Base-by-base conservation (phyloP, 2,797 vertebrate species). In the Cheirogaleus major region DNA sequence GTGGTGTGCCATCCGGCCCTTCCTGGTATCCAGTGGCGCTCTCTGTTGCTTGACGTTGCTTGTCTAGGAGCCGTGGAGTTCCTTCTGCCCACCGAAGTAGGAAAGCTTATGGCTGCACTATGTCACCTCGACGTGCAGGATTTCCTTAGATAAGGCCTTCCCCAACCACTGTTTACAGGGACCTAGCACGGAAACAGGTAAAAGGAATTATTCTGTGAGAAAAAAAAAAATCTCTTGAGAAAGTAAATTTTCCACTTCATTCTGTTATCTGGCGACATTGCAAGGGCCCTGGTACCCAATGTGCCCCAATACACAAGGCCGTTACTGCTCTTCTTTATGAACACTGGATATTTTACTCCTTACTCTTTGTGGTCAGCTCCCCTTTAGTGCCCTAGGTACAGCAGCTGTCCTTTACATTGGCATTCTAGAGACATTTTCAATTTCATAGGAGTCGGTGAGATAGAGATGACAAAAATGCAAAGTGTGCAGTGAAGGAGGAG, bases 101-200 rank as follows among this genome's bases (percentile, higher is more conserved):
- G 35, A 35, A 35, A 70, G 76, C 13, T 41, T 17, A 12, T 15
- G 38, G n/a, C 38, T 48, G 3, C 1, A n/a, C 20, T 25, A 0
- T 41, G 22, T 45, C 75, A 20, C 25, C 32, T 35, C 38, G 59
- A 67, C 61, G 5, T 48, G 23, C 1, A 23, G 22, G 41, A 57
- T 80, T 63, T 78, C 83, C 93, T 73, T 87, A 80, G 41, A 10
- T 15, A 20, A 67, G 41, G 45, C 23, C 85, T 88, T 79, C 25
- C 61, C 84, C 11, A 10, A 4, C 41, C 23, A 2, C 41, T 52
- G 5, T 86, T 10, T 12, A 4, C 13, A 52, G 72, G 59, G 25
- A 3, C n/a, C 23, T 43, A 23, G 52, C 67, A 10, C 8, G 59
- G 76, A 78, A 82, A 72, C 30, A 4, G 9, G 6, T 25, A 17